Base-by-base conservation (phyloP, 2,797 vertebrate genomes). In the Dryobates pubescens region DNA sequence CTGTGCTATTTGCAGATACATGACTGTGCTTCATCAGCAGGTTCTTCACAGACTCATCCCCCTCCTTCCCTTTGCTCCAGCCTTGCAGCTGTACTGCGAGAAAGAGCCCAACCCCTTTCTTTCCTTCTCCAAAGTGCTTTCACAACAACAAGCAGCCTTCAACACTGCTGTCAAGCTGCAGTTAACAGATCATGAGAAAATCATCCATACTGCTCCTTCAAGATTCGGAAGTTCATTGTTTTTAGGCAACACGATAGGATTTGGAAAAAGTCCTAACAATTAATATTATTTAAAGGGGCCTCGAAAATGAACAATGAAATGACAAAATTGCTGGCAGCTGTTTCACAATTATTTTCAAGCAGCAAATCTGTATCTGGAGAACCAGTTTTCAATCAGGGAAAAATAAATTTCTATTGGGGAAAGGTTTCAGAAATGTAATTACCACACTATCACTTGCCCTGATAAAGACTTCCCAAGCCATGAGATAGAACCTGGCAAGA, bases 341-440 rank as follows among this genome's bases (percentile, higher is more conserved):
- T 84, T 92, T 88, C 83, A 45, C 70, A 93, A 92, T 93, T 75
- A 86, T 88, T 92, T 96, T 90, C 89, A 89, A 93, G 56, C 65
- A 94, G 22, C 30, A 85, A 94, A 69, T 43, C 63, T 51, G 22
- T 85, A 82, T 89, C 87, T 79, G 47, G n/a, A 92, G 63, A 86
- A 36, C 30, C 27, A 91, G 47, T 34, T 82, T 92, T 93, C 93
- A 95, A 95, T 91, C 54, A 91, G 56, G 23, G 17, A 89, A 94
- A 92, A 94, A 91, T 86, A 92, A 87, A 88, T 93, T 95, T 91
- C 77, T 92, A 20, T n/a, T 58, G 63, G 30, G 51, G 59, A 90
- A 94, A 83, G 36, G 16, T 76, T 96, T 95, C 77, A 56, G 30
- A 95, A 96, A 83, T 90, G 63, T 88, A 94, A 95, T 94, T 91